Evolutionary conservation across 2,113 vertebrate species (phyloP), one percentile per base, ranked within the genome.

Genomic region (Oplegnathus fasciatus): DNA sequence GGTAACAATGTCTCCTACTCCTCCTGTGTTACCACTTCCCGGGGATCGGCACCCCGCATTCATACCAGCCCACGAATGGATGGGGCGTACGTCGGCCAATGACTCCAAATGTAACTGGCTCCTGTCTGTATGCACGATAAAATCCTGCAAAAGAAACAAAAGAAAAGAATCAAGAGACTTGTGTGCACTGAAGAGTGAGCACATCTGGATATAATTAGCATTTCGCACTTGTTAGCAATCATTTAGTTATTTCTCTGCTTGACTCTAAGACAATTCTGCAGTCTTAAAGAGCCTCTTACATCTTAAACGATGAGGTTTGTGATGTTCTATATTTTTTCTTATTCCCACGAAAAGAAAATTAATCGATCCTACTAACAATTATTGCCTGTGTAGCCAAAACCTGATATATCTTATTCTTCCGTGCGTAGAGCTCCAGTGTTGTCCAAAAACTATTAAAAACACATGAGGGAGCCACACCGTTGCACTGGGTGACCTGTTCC

Each of bases 61-160:
- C 98, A 32, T 99, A 99, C 98, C 98, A 99, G 84, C 98, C 97
- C 84, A 99, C 98, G 0, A 99, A 98, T 79, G 97, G 97, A 90
- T 98, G 97, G 44, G 97, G 83, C 0, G 98, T 98, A 30, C 96
- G 96, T 62, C 96, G 94, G 54, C 98, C 98, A 10, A 99, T 98
- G 64, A 93, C 94, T 26, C 98, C 98, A 24, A 99, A 99, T 0
- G 89, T 94, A 14, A 99, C 98, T 0, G 98, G 98, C 89, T 99
- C 96, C 93, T 99, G 98, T 84, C 98, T 96, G 91, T 97, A 98
- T 11, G 98, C 97, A 1, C 98, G 98, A 87, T 96, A 95, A 94
- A 95, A 99, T 69, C 98, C 98, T 99, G 93, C 52, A 91, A 89
- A 72, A 88, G 30, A 85, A 75, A 83, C 28, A 69, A 2, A 61